A percentile compares a stretch with the other conserved stretches of the same genome.
These are phyloP conservation scores for Trigoniulus corallinus DNA, from an alignment of 1,140 invertebrate species.

Conservation along the genomic window DNA sequence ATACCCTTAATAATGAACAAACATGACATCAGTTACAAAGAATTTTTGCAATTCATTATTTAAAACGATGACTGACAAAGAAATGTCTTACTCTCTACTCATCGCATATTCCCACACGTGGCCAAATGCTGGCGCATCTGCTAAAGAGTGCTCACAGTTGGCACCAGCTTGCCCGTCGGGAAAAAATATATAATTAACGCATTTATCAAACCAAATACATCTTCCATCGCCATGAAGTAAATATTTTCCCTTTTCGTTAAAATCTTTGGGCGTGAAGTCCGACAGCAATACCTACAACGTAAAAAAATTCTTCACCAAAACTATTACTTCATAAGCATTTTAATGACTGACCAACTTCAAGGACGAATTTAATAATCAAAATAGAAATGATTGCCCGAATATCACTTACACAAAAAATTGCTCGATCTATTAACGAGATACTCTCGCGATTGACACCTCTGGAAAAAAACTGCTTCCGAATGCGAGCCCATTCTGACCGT, in stretches of 20 bases:
- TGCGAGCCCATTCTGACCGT: conserved; percentile 28
- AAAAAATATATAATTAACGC: conserved; percentile 28
- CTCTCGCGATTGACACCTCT: conserved; percentile 30
- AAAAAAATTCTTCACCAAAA: conserved; percentile 5
- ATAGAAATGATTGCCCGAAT: no score
- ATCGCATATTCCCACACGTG: conserved; percentile 75
- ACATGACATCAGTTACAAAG: neutral
- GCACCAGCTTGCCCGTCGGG: conserved; percentile 31
- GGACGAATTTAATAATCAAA: no score
- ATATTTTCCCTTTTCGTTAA: conserved; percentile 26
- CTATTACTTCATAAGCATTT: no score
- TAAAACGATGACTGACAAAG: no score
- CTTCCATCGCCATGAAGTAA: conserved; percentile 30
- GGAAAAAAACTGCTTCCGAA: conserved; percentile 25
- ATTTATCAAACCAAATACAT: conserved; percentile 34
- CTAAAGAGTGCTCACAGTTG: conserved; percentile 41
- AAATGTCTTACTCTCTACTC: conserved; percentile 38
- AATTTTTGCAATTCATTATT: neutral
- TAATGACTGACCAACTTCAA: no score
- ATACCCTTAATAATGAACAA: conserved; percentile 17
- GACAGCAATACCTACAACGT: conserved; percentile 22
- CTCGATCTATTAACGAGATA: conserved; percentile 27
- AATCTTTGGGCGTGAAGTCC: conserved; percentile 20
- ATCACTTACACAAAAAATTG: conserved; percentile 28
- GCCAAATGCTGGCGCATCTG: conserved; percentile 77